Evolutionary conservation across 2,888 invertebrate genomes (phyloP).

Genomic region (Lasioglossum morio): DNA sequence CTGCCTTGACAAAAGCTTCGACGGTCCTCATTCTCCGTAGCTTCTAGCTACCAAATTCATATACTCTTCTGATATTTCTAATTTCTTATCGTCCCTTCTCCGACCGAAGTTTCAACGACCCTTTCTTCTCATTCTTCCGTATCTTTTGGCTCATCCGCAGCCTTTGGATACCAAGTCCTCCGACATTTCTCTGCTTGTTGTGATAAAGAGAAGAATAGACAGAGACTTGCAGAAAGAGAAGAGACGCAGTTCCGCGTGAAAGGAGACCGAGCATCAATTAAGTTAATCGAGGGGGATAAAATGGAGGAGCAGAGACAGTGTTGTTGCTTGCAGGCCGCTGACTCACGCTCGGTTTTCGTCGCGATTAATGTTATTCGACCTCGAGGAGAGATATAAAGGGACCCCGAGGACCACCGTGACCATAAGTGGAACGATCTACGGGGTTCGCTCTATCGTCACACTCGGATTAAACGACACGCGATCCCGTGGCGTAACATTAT

Average conservation of each 20-base stretch:
- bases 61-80: background rate
- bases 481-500: background rate
- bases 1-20: background rate
- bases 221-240: background rate
- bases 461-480: constrained; percentile 29
- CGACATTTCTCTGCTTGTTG: background rate
- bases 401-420: constrained; percentile 45
- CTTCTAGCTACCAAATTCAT: background rate
- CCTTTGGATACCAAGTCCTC: background rate
- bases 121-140: background rate
- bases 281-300: constrained; percentile 53
- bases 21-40: background rate
- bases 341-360: constrained; percentile 59
- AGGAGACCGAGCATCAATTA: constrained; percentile 45
- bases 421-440: constrained; percentile 49
- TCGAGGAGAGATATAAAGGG: constrained; percentile 50
- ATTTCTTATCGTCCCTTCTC: background rate
- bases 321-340: constrained; percentile 47
- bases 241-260: constrained; percentile 6
- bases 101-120: background rate
- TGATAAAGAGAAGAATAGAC: background rate
- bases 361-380: constrained; percentile 57
- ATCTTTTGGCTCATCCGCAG: background rate
- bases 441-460: constrained; percentile 27
- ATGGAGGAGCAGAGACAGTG: constrained; percentile 27